Conservation (phyloP, 1,140 invertebrate species). For the Gerris buenoi region DNA sequence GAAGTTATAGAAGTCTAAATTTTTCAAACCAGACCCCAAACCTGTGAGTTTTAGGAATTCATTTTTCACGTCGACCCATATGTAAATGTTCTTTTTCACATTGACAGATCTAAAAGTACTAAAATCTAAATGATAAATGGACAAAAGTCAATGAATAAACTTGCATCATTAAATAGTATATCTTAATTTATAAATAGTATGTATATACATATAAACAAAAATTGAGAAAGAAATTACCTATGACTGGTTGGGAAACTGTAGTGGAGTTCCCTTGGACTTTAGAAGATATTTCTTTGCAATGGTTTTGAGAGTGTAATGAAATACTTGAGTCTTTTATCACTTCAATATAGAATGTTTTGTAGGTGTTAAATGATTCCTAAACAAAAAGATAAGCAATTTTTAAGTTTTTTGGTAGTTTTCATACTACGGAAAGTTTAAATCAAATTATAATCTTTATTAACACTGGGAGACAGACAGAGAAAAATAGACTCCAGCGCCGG, state of each 20-base stretch:
- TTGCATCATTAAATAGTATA: too few relatives aligned
- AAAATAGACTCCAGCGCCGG: too few relatives aligned
- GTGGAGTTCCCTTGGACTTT: background rate
- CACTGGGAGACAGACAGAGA: too few relatives aligned
- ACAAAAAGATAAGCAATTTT: background rate
- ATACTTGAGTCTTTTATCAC: background rate
- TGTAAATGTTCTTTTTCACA: conserved; percentile 50
- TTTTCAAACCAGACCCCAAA: conserved; percentile 43
- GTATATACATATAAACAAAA: background rate
- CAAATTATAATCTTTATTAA: too few relatives aligned
- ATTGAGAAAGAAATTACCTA: background rate
- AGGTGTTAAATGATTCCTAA: background rate
- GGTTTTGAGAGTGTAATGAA: background rate
- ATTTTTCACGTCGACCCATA: conserved; percentile 43
- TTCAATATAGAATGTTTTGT: background rate
- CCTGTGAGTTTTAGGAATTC: conserved; percentile 47
- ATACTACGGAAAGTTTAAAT: too few relatives aligned
- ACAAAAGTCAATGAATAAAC: too few relatives aligned
- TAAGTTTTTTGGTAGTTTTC: too few relatives aligned
- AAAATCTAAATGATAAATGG: conserved; percentile 20
- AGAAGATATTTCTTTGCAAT: background rate
- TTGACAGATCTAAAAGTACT: conserved; percentile 35
- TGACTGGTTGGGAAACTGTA: background rate
- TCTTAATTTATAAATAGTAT: too few relatives aligned
- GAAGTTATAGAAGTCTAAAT: conserved; percentile 40